These are phyloP conservation scores for Dreissena polymorpha DNA, from an alignment of 1,140 invertebrate species.

Conservation along the genomic window DNA sequence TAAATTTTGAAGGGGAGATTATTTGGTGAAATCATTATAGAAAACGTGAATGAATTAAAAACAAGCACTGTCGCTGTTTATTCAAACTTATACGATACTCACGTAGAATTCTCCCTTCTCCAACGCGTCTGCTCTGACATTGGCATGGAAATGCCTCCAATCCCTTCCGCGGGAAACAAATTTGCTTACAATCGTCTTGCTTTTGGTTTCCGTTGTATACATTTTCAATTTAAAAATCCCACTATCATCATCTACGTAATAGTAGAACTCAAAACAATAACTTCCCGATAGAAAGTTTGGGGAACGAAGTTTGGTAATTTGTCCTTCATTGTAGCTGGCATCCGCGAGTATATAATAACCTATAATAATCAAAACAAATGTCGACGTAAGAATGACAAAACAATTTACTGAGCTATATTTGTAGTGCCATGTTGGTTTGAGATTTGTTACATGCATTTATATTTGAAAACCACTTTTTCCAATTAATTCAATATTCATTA, in stretches of 20 bases:
- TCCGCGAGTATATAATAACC: neutral
- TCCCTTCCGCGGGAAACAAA: too few species aligned
- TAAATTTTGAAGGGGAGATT: too few species aligned
- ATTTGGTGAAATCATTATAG: too few species aligned
- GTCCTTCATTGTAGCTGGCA: neutral
- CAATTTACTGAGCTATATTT: neutral
- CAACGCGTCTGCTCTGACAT: too few species aligned
- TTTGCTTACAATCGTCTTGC: too few species aligned
- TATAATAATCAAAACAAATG: neutral
- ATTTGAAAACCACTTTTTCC: neutral
- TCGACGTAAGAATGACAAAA: neutral
- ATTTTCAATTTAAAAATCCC: too few species aligned
- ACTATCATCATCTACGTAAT: neutral
- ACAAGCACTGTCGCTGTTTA: too few species aligned
- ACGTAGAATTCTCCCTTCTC: too few species aligned
- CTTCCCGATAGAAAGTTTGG: neutral
- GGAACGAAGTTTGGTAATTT: neutral
- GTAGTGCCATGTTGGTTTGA: neutral
- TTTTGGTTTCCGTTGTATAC: too few species aligned
- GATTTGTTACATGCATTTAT: neutral
- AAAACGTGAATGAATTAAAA: too few species aligned
- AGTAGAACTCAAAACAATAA: constrained; percentile 2
- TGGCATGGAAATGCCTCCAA: too few species aligned
- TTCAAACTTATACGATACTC: too few species aligned
- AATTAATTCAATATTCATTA: neutral